phyloP scores from a whole-genome alignment of 2,888 invertebrate species.

The Stenurella melanura region DNA sequence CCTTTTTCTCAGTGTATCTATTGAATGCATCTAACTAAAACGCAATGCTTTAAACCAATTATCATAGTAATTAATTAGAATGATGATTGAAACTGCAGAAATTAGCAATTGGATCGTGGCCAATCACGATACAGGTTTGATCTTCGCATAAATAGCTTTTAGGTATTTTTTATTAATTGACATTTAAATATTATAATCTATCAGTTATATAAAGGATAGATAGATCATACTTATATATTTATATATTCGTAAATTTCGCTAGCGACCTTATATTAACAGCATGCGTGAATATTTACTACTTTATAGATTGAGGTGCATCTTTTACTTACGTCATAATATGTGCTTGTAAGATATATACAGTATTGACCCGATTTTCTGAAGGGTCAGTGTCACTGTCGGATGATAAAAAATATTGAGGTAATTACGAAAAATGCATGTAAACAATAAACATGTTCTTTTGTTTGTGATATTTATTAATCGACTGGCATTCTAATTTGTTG shows the following conservation, averaged over 20 bases:
- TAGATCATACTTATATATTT: not conserved
- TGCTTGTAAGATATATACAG: conserved; percentile 5
- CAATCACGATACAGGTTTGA: not conserved
- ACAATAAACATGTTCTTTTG: not conserved
- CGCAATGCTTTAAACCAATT: not conserved
- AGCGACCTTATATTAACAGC: not conserved
- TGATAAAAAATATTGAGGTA: not conserved
- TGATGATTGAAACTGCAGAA: not conserved
- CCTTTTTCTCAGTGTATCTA: not conserved
- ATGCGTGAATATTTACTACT: not conserved
- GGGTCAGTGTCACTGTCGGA: conserved; percentile 32
- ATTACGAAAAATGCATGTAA: not conserved
- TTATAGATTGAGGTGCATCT: not conserved
- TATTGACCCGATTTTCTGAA: conserved; percentile 22
- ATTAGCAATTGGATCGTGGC: not conserved
- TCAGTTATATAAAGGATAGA: not conserved
- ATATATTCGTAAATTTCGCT: not conserved
- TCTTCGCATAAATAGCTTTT: not conserved
- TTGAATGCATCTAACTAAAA: not conserved
- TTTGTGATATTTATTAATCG: not conserved
- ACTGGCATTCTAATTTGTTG: too few species aligned
- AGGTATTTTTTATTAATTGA: not conserved
- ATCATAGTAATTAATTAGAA: not conserved
- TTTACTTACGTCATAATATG: conserved; percentile 15
- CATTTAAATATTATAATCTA: not conserved